Evolutionary conservation across 1,140 invertebrate species (phyloP), one percentile per base, ranked within the genome.

Genomic region (Bombus superbus): DNA sequence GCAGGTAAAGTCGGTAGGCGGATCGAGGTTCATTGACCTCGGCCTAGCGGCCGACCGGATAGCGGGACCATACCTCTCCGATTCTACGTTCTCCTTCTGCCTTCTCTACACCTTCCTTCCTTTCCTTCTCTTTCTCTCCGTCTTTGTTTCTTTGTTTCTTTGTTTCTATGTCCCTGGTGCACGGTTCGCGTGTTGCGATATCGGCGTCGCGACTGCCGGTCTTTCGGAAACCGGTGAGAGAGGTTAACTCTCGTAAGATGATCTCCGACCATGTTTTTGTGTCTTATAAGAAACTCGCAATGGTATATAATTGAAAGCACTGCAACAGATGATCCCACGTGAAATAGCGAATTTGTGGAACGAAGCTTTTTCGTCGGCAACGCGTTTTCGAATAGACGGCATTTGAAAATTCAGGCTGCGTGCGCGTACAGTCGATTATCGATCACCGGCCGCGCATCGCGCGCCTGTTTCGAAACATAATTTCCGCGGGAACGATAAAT

Each of bases 1-100:
- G 91, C 93, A 94, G 93, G 92, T 93, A 93, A 92, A 93, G 94
- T 93, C 93, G 93, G 93, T 94, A 94, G 94, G 93, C 94, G 92
- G 93, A 90, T 92, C 88, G 82, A 93, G 91, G 93, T 94, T 94
- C 94, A 86, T 94, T 93, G 94, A 94, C 94, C 94, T 94, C 93
- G 88, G 92, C 92, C 92, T 94, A 94, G 93, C 94, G 93, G 94
- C 90, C 93, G 92, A 94, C 93, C 93, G 92, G 92, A 94, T 94
- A 94, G 94, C 94, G 93, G 94, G 93, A 94, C 92, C 91, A 92
- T 92, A 93, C 92, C 92, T 94, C 92, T 84, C 89, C 86, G 90
- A 83, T 81, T 82, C 64, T 86, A 74, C 47, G 40, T 81, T 78
- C 80, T 86, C 44, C 74, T 86, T 82, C 76, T 59, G 35, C 40